Percentiles rank a stretch among this genome's conserved stretches.
Conservation (phyloP, 2,888 invertebrate species). For the Callinectes sapidus region DNA sequence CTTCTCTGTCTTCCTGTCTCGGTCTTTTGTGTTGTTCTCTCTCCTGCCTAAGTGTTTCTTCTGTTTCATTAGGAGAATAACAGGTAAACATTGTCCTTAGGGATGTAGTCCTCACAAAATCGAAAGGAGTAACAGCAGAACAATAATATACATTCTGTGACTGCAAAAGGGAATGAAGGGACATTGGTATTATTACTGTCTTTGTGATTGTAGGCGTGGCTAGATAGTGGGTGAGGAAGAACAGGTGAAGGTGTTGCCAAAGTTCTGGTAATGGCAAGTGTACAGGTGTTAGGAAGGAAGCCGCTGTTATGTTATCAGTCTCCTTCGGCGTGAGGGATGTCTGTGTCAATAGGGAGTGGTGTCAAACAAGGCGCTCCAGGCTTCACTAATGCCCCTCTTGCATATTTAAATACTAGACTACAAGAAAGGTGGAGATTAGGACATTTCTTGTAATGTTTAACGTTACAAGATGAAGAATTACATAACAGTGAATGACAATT, state of each 20-base stretch:
- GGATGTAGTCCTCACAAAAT: background rate
- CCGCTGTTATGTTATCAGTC: constrained; percentile 38
- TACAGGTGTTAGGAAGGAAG: background rate
- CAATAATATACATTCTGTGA: background rate
- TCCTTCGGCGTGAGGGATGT: constrained; percentile 41
- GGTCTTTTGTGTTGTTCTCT: background rate
- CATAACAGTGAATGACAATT: background rate
- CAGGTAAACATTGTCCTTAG: background rate
- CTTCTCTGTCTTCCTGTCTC: background rate
- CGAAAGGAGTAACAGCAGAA: background rate
- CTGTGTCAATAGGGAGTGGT: constrained; percentile 36
- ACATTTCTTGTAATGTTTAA: background rate
- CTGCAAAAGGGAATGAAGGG: background rate
- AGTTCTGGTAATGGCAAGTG: background rate
- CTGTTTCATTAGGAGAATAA: background rate
- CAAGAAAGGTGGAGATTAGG: background rate
- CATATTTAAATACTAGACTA: constrained; percentile 28
- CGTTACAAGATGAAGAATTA: background rate
- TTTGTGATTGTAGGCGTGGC: background rate
- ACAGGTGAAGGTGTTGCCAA: background rate
- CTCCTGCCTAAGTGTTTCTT: background rate
- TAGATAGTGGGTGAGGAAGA: background rate
- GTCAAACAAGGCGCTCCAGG: constrained; percentile 37
- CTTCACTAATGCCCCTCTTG: constrained; percentile 5
- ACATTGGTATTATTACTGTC: background rate